phyloP scores from a whole-genome alignment of 2,113 vertebrate species.

The Aspidoscelis tigris region DNA sequence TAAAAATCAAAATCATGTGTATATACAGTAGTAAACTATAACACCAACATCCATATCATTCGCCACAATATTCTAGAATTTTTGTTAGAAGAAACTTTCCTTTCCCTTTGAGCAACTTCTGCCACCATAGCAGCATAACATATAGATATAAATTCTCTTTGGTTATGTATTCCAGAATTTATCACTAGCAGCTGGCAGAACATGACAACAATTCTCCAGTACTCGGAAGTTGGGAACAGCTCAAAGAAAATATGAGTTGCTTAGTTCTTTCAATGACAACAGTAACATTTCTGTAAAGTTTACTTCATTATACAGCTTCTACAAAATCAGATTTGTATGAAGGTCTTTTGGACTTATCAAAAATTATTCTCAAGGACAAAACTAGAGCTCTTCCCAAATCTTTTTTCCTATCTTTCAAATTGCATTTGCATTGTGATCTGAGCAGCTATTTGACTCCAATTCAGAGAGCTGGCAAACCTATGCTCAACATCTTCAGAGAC shows the following conservation, averaged over 20 bases:
- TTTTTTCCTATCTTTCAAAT: background rate
- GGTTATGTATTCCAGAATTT: conserved; percentile 12
- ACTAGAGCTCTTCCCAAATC: background rate
- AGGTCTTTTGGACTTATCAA: accelerated
- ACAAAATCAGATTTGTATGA: background rate
- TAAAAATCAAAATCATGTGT: background rate
- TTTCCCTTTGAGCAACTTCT: conserved; percentile 15
- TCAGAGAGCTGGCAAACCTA: background rate
- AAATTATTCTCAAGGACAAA: background rate
- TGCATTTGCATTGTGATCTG: background rate
- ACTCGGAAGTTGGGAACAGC: conserved; percentile 13
- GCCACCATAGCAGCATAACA: background rate
- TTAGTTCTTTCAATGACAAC: background rate
- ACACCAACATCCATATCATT: background rate
- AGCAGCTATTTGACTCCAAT: background rate
- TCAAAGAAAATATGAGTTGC: background rate
- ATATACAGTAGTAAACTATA: background rate
- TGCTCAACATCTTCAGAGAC: background rate
- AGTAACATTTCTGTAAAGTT: background rate
- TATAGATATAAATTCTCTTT: conserved; percentile 1
- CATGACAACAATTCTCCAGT: background rate
- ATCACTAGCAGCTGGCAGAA: background rate
- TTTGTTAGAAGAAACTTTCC: background rate
- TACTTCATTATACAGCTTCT: background rate
- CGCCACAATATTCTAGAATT: conserved; percentile 2